These are phyloP conservation scores for Taurulus bubalis DNA, from an alignment of 2,113 vertebrate genomes.

Conservation along the genomic window DNA sequence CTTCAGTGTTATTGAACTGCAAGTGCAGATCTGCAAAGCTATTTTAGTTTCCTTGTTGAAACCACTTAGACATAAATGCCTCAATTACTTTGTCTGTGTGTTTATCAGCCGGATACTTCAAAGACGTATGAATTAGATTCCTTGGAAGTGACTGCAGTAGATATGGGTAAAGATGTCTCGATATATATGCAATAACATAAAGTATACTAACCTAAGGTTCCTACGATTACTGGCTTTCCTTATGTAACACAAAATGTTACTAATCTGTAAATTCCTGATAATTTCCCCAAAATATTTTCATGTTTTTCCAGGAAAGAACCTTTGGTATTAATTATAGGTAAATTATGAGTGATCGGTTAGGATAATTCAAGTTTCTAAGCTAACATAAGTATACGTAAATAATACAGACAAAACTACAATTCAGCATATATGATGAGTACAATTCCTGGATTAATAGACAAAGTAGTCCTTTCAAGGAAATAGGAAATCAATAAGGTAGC, in stretches of 20 bases:
- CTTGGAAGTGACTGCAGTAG: not conserved
- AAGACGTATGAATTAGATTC: not conserved
- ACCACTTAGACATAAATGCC: constrained; percentile 1
- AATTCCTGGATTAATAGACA: not conserved
- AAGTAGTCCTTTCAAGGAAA: not conserved
- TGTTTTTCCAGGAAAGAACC: not conserved
- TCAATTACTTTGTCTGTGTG: constrained; percentile 21
- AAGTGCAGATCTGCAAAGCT: constrained; percentile 1
- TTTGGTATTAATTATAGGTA: not conserved
- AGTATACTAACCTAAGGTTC: not conserved
- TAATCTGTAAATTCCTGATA: not conserved
- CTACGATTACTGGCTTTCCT: not conserved
- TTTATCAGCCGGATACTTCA: not conserved
- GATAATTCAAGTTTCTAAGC: not conserved
- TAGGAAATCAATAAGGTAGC: not conserved
- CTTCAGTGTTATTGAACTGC: constrained; percentile 14
- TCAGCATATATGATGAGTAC: not conserved
- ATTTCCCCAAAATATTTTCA: not conserved
- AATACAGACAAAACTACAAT: not conserved
- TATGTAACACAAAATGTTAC: not conserved
- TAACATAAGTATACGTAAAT: not conserved
- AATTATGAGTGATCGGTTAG: not conserved
- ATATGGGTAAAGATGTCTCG: constrained; percentile 4
- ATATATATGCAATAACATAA: constrained; percentile 7
- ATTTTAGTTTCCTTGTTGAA: constrained; percentile 33